These are phyloP conservation scores for Sebastes ruberrimus DNA, from an alignment of 2,797 vertebrate species.

Conservation along the genomic window DNA sequence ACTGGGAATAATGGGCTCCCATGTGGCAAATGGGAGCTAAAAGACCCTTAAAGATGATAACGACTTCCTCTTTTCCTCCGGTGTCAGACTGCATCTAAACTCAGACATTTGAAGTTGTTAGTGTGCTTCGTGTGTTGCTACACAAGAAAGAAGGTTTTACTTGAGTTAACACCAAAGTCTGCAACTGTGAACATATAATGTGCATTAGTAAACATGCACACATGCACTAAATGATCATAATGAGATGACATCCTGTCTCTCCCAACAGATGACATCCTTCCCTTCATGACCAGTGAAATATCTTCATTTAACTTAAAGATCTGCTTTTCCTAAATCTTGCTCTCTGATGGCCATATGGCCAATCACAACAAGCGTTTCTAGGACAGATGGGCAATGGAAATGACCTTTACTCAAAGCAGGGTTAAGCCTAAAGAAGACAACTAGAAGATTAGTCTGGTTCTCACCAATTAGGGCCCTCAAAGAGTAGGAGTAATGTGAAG, in stretches of 20 bases:
- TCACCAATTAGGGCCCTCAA: conserved; percentile 29
- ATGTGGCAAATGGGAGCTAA: not conserved
- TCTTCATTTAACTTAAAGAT: conserved; percentile 37
- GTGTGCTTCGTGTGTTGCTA: not conserved
- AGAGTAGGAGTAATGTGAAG: conserved; percentile 5
- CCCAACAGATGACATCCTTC: not conserved
- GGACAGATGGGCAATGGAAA: conserved; percentile 65
- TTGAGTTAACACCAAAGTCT: not conserved
- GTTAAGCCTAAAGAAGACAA: conserved; percentile 59
- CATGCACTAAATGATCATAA: not conserved
- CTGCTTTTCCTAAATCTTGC: conserved; percentile 30
- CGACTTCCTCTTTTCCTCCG: not conserved
- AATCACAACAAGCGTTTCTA: conserved; percentile 51
- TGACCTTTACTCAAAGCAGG: conserved; percentile 60
- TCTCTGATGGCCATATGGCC: conserved; percentile 57
- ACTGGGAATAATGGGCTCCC: not conserved
- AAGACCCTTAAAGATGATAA: not conserved
- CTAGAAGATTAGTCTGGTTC: conserved; percentile 61
- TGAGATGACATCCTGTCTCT: not conserved
- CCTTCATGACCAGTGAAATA: not conserved
- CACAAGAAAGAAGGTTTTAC: not conserved
- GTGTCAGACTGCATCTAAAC: not conserved
- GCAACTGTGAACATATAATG: not conserved
- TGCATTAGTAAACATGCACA: not conserved
- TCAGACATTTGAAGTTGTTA: not conserved